Conservation (phyloP, 2,113 vertebrate species). For the Machaerirhynchus nigripectus region DNA sequence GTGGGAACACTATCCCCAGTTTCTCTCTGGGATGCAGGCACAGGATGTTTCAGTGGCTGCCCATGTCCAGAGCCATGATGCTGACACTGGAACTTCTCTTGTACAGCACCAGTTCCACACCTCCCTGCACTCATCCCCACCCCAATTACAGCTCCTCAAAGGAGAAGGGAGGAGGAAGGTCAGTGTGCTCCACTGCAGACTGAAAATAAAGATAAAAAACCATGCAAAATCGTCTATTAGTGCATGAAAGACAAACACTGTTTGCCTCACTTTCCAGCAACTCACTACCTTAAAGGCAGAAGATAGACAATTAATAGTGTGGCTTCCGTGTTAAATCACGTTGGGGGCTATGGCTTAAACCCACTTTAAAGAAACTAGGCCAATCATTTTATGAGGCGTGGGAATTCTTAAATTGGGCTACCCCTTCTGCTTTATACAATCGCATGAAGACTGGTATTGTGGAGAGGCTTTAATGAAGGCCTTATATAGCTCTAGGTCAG, state of each 20-base stretch:
- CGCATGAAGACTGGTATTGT: slow-evolving; percentile 7
- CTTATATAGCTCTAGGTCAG: slow-evolving; percentile 39
- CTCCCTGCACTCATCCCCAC: not conserved
- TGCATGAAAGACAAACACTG: not conserved
- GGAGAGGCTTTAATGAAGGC: slow-evolving; percentile 39
- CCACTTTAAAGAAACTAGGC: slow-evolving; percentile 54
- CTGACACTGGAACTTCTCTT: fast-evolving
- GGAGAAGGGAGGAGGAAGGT: not conserved
- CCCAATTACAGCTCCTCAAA: not conserved
- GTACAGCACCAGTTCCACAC: not conserved
- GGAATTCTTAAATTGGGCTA: slow-evolving; percentile 44
- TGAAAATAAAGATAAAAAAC: not conserved
- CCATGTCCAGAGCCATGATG: not conserved
- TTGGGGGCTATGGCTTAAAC: slow-evolving; percentile 21
- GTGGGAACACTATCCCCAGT: not conserved
- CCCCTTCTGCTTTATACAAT: slow-evolving; percentile 7
- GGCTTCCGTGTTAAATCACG: slow-evolving; percentile 4
- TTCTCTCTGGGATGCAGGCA: not conserved
- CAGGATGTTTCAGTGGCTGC: fast-evolving
- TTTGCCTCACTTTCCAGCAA: slow-evolving; percentile 1
- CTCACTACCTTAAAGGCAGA: not conserved
- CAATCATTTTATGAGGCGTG: slow-evolving; percentile 36
- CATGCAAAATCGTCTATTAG: not conserved
- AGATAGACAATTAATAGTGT: slow-evolving; percentile 11
- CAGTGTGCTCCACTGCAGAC: not conserved